These are phyloP conservation scores for Penaeus monodon DNA, from an alignment of 2,888 invertebrate genomes.

Conservation along the genomic window DNA sequence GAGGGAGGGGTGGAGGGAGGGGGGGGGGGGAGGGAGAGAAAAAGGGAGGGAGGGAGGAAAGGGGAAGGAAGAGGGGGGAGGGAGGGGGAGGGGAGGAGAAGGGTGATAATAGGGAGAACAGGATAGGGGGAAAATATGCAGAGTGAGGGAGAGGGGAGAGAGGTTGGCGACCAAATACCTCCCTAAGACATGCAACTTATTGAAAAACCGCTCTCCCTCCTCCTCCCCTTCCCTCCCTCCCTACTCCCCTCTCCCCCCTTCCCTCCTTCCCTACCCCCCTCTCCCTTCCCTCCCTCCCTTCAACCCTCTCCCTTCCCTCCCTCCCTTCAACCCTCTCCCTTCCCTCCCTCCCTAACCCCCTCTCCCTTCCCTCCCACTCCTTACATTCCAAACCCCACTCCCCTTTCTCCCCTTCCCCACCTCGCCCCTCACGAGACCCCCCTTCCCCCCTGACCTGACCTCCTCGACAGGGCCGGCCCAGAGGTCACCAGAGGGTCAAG, in stretches of 20 bases:
- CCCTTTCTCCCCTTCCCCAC: neutral
- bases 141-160: neutral
- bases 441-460: slow-evolving; percentile 19
- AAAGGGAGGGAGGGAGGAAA: neutral
- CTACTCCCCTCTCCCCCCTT: neutral
- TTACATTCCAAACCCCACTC: neutral
- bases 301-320: neutral
- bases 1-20: neutral
- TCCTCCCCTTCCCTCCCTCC: neutral
- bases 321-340: neutral
- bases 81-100: neutral
- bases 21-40: neutral
- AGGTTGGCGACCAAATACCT: neutral
- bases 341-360: neutral
- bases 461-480: slow-evolving; percentile 13
- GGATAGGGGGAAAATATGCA: neutral
- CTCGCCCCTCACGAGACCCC: neutral
- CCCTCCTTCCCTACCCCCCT: no score
- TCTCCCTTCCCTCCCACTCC: no score
- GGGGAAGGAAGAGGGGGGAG: neutral
- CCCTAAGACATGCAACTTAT: neutral
- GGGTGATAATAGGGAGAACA: neutral
- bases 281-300: no score
- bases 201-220: no score
- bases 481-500: slow-evolving; percentile 17